A percentile compares a stretch with the other conserved stretches of the same genome.
Conservation (phyloP, 2,888 invertebrate genomes). For the Choristoneura rosaceana region DNA sequence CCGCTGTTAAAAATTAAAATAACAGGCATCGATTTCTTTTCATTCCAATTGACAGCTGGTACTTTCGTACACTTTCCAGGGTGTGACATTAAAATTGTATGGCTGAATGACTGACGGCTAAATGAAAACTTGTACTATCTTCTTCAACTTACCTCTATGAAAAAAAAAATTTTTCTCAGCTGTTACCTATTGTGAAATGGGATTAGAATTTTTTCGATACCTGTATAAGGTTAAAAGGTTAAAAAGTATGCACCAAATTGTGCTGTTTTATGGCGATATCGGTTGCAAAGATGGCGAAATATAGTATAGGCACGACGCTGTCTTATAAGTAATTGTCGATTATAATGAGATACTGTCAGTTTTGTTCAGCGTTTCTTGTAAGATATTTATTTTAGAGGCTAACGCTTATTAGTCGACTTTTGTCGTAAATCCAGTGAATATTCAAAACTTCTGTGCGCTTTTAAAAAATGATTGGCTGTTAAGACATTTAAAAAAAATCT, state of each 20-base stretch:
- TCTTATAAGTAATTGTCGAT: neutral
- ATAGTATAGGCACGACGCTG: neutral
- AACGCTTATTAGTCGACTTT: neutral
- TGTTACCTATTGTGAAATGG: neutral
- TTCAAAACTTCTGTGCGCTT: too few species aligned
- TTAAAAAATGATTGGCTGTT: neutral
- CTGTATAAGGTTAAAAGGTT: constrained; percentile 16
- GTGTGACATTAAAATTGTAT: neutral
- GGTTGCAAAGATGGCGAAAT: neutral
- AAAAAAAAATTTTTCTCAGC: too few species aligned
- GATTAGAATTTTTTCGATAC: neutral
- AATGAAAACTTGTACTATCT: too few species aligned
- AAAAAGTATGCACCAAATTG: constrained; percentile 2
- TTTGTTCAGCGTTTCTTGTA: constrained; percentile 23
- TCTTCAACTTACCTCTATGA: too few species aligned
- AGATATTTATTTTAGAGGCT: constrained; percentile 8
- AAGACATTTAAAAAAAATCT: neutral
- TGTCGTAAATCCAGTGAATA: too few species aligned
- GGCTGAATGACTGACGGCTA: too few species aligned
- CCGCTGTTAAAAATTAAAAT: neutral
- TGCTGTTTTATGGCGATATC: neutral
- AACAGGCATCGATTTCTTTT: neutral
- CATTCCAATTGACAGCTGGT: neutral
- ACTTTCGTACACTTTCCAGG: neutral
- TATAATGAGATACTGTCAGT: constrained; percentile 28